phyloP scores from a whole-genome alignment of 2,888 invertebrate species.

The Leptopilina syphax region DNA sequence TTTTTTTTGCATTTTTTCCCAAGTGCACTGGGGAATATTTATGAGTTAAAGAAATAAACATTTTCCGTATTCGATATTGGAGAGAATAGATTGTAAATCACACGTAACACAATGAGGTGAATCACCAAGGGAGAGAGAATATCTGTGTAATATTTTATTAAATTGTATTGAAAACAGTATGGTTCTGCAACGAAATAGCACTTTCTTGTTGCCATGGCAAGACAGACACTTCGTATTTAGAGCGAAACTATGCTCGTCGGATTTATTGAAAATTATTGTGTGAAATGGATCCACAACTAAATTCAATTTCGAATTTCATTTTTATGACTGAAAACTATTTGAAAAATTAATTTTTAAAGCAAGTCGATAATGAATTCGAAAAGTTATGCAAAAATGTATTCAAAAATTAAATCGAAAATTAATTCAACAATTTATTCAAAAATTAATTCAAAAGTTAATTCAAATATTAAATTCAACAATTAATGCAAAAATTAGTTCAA shows the following conservation, averaged over 20 bases:
- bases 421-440: no score
- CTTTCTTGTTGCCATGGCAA: conserved; percentile 31
- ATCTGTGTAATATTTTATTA: conserved; percentile 36
- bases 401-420: no score
- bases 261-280: conserved; percentile 23
- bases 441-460: no score
- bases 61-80: conserved; percentile 23
- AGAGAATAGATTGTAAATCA: conserved; percentile 37
- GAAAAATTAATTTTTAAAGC: no score
- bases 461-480: no score
- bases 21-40: background rate
- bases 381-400: no score
- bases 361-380: no score
- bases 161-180: conserved; percentile 34
- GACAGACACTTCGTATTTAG: conserved; percentile 20
- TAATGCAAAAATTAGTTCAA: no score
- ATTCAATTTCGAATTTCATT: background rate
- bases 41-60: background rate
- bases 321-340: background rate
- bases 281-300: background rate
- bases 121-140: conserved; percentile 14
- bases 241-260: conserved; percentile 20
- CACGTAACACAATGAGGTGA: conserved; percentile 32
- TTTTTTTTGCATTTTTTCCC: no score
- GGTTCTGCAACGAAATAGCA: conserved; percentile 2